Evolutionary conservation across 1,140 invertebrate species (phyloP).

Genomic region (Gyrodactylus bullatarudis): DNA sequence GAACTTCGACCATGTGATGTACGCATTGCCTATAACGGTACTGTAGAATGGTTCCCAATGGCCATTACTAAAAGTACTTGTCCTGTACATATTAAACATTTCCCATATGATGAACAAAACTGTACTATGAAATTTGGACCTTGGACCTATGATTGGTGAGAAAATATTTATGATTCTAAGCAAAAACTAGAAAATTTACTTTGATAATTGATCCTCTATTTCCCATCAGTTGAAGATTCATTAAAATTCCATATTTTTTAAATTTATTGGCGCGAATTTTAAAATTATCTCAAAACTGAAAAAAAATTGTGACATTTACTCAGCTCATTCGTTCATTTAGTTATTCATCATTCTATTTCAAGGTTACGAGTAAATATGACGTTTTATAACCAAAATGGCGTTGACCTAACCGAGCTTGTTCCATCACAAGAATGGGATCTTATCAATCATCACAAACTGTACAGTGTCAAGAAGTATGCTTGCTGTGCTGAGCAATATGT

Average conservation of each 20-base stretch:
- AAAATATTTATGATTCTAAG: too few relatives aligned
- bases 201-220: background rate
- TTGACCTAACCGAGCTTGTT: constrained; percentile 5
- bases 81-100: constrained; percentile 9
- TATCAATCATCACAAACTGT: background rate
- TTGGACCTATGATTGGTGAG: constrained; percentile 10
- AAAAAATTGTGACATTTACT: too few relatives aligned
- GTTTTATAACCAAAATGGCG: constrained; percentile 3
- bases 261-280: too few relatives aligned
- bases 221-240: background rate
- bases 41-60: constrained; percentile 35
- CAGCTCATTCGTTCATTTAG: too few relatives aligned
- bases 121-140: constrained; percentile 11
- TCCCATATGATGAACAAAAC: constrained; percentile 11
- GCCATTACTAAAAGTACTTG: constrained; percentile 11
- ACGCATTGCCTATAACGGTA: constrained; percentile 50
- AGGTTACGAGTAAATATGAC: constrained; percentile 6
- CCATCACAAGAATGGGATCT: constrained; percentile 5
- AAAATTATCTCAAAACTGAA: too few relatives aligned
- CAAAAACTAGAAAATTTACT: background rate
- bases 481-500: constrained; percentile 6
- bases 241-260: too few relatives aligned
- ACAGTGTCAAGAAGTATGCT: constrained; percentile 1
- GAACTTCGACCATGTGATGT: constrained; percentile 81
- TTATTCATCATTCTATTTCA: background rate